Percentiles rank a stretch among this genome's conserved stretches.
Conservation (phyloP, 2,113 vertebrate species). For the Cynopterus brachyotis region DNA sequence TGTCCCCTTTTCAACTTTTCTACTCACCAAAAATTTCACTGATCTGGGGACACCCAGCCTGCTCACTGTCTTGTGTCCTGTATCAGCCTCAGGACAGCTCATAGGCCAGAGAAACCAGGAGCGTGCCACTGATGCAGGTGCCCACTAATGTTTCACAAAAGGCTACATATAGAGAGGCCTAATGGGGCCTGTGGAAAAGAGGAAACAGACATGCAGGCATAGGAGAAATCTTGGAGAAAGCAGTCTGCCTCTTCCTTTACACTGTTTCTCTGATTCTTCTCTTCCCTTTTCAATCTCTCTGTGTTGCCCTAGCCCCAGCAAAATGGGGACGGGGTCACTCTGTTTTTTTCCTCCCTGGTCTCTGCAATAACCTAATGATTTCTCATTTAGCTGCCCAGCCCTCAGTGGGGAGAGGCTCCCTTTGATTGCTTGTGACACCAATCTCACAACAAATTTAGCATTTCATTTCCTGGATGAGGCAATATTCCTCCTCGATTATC, state of each 20-base stretch:
- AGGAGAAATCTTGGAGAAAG: background rate
- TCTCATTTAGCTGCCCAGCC: conserved; percentile 67
- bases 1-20: background rate
- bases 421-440: conserved; percentile 79
- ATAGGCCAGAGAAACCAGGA: background rate
- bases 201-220: background rate
- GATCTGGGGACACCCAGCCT: background rate
- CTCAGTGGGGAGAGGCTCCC: background rate
- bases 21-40: background rate
- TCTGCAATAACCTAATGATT: conserved; percentile 85
- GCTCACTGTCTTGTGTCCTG: background rate
- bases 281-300: background rate
- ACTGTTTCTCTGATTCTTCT: conserved; percentile 58
- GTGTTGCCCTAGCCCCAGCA: background rate
- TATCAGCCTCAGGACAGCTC: background rate
- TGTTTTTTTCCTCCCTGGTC: background rate
- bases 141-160: background rate
- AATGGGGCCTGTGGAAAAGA: background rate
- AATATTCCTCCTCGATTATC: conserved; percentile 82
- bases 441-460: conserved; percentile 83
- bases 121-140: background rate
- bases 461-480: conserved; percentile 79
- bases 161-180: no score
- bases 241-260: background rate
- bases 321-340: background rate